Percentiles rank a stretch among this genome's conserved stretches.
Conservation (phyloP, 2,888 invertebrate genomes). For the Ophion slaviceki region DNA sequence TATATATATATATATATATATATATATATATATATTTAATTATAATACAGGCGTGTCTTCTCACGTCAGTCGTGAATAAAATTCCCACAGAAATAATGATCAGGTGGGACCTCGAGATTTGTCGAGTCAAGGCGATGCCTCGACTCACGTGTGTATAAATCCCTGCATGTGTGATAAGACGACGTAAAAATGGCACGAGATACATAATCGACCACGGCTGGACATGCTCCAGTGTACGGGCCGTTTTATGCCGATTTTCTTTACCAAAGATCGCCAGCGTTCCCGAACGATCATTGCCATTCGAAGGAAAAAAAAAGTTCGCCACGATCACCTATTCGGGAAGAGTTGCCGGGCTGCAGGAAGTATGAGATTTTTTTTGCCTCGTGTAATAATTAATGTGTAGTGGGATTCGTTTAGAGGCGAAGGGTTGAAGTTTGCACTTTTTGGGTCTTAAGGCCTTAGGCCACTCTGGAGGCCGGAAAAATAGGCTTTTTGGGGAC, state of each 20-base stretch:
- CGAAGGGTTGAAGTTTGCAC: background rate
- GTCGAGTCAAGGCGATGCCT: constrained; percentile 51
- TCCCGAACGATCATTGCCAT: background rate
- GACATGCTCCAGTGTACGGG: background rate
- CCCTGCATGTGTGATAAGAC: background rate
- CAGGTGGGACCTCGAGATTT: constrained; percentile 36
- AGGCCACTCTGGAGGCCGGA: no score
- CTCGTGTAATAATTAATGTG: background rate
- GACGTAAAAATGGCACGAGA: constrained; percentile 6
- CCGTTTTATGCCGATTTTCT: background rate
- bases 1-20: background rate
- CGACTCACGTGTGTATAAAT: constrained; percentile 2
- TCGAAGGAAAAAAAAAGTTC: background rate
- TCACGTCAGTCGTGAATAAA: constrained; percentile 32
- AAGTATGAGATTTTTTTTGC: background rate
- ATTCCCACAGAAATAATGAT: constrained; percentile 52
- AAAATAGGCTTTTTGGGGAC: no score
- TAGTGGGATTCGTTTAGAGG: background rate
- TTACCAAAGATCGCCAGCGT: background rate
- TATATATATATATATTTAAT: constrained; percentile 19
- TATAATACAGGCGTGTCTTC: constrained; percentile 45
- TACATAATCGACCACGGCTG: background rate
- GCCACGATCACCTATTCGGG: background rate
- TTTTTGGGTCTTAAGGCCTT: no score
- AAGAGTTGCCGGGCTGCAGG: background rate